Evolutionary conservation across 64 coral and sea anemone genomes (phyloP), one percentile per base, ranked within the genome.

Genomic region (Pocillopora damicornis): DNA sequence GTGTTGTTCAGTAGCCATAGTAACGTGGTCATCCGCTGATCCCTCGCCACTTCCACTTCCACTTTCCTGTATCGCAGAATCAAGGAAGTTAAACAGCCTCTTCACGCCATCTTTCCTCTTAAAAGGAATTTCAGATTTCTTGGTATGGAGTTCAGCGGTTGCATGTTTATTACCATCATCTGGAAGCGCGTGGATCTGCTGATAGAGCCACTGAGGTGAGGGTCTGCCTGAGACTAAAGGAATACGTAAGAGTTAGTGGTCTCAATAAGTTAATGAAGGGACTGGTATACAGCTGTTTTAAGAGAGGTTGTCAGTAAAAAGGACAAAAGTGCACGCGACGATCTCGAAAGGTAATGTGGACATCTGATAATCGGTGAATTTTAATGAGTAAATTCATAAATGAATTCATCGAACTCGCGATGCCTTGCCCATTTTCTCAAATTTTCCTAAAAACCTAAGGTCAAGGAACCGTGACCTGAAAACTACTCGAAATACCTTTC

Each of bases 31-130:
- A 72, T 72, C 11, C 14, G 62, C 38, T 25, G 81, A 85, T 23
- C 65, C 65, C 20, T 85, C 81, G 51, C 65, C 81, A 26, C 64
- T 85, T 85, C 81, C 81, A 3, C 65, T 72, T 58, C 64, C 81
- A 18, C 81, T 85, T 56, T 85, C 65, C 22, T 85, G 81, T 73
- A 85, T 38, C 0, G 81, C 65, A 66, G 63, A 85, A 85, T 85
- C 81, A 1, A 85, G 81, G 37, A 85, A 85, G 35, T 59, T 85
- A 72, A 85, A 85, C 20, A 85, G 22, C 18, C 62, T 85, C 51
- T 85, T 85, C 37, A 85, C 81, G 20, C 81, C 81, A 65, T 85
- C 81, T 30, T 85, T 85, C 18, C 81, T 85, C 11, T 30, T 71
- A 23, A 11, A 20, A 71, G 67, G 18, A 58, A 85, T 85, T 18